These are phyloP conservation scores for Forbesichthys agassizii DNA, from an alignment of 2,113 vertebrate genomes.

Conservation along the genomic window DNA sequence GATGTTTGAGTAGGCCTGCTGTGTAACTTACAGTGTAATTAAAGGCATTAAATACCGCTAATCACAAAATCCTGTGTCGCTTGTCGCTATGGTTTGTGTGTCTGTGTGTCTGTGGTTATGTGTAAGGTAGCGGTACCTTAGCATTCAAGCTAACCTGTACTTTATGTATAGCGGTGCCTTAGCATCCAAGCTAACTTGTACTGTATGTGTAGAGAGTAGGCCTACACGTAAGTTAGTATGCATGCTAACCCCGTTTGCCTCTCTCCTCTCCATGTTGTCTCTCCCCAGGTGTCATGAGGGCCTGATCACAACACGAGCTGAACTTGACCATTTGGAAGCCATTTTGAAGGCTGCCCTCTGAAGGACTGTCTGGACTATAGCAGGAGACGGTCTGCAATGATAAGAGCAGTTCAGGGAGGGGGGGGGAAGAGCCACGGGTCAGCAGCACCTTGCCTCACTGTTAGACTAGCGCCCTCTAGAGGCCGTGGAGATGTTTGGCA, in stretches of 20 bases:
- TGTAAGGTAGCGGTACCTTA: not conserved
- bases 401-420: slow-evolving; percentile 39
- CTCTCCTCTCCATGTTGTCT: slow-evolving; percentile 26
- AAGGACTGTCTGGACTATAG: slow-evolving; percentile 53
- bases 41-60: slow-evolving; percentile 1
- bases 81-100: slow-evolving; percentile 3
- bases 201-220: not conserved
- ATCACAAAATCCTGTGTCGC: not conserved
- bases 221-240: not conserved
- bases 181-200: not conserved
- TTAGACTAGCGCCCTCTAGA: not conserved
- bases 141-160: not conserved
- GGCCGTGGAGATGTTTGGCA: not conserved
- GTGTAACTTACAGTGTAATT: not conserved
- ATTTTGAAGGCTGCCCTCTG: slow-evolving; percentile 57
- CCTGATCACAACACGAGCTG: slow-evolving; percentile 75
- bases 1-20: not conserved
- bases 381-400: slow-evolving; percentile 38
- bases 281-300: slow-evolving; percentile 77
- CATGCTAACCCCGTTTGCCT: not conserved
- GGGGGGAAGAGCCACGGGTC: not conserved
- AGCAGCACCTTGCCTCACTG: not conserved
- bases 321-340: slow-evolving; percentile 59
- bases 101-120: not conserved
- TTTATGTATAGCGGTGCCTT: not conserved